phyloP scores from a whole-genome alignment of 2,888 invertebrate genomes.

The Lampropteryx suffumata region DNA sequence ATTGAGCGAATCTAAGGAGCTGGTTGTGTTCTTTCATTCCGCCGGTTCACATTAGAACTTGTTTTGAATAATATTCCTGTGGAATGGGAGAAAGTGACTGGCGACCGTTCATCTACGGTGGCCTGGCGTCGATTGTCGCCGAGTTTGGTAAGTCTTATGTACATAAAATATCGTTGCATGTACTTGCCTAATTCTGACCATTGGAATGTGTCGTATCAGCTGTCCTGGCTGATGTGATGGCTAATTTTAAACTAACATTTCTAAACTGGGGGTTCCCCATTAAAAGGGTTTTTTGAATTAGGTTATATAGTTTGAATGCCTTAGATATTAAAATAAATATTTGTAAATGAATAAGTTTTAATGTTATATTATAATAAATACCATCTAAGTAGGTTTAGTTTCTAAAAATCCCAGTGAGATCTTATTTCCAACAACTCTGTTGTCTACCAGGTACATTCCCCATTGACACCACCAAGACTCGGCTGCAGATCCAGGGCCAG shows the following conservation, averaged over 20 bases:
- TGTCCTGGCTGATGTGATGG: neutral
- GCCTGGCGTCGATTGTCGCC: constrained; percentile 95
- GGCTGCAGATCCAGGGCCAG: constrained; percentile 97
- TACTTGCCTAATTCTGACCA: constrained; percentile 28
- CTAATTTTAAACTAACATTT: too few relatives aligned
- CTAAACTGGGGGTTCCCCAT: too few relatives aligned
- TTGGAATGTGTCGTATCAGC: constrained; percentile 2
- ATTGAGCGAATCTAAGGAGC: neutral
- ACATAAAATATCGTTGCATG: neutral
- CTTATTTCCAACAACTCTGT: too few relatives aligned
- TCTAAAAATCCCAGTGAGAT: too few relatives aligned
- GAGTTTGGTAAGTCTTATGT: constrained; percentile 91
- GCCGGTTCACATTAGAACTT: constrained; percentile 27
- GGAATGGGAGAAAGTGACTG: constrained; percentile 92
- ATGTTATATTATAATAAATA: too few relatives aligned
- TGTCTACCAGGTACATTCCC: constrained; percentile 95
- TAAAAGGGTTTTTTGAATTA: too few relatives aligned
- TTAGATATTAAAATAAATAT: too few relatives aligned
- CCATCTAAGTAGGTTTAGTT: too few relatives aligned
- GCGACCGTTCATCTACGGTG: constrained; percentile 97
- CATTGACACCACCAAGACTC: constrained; percentile 97
- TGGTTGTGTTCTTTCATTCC: constrained; percentile 5
- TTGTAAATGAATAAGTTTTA: too few relatives aligned
- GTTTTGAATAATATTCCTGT: constrained; percentile 41
- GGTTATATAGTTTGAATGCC: too few relatives aligned